Base-by-base conservation (phyloP, 2,113 vertebrate species). In the Gallinago jamesoni region DNA sequence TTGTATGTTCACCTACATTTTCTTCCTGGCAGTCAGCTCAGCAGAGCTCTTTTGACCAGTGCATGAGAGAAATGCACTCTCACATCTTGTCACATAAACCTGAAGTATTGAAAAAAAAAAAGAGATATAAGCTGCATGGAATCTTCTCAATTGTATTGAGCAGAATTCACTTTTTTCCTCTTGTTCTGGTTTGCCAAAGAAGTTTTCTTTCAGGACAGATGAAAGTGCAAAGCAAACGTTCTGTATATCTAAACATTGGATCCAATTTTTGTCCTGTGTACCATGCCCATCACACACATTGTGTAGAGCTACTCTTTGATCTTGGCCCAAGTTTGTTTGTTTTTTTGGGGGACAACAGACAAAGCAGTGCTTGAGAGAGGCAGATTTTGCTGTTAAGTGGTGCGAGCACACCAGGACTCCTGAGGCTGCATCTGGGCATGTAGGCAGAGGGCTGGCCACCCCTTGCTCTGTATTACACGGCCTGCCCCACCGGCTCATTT, bases 131-230 rank as follows among this genome's bases (percentile, higher is more conserved):
- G 23, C 28, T n/a, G 3, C 9, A 45, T 14, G 25, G 39, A 67
- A 55, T 62, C 31, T 80, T 93, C 43, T 10, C 3, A 24, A 24
- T 2, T 52, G 10, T 33, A 24, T 5, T 89, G 17, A 83, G 37
- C 57, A 75, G 72, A 55, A 69, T 13, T 85, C 6, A 33, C 6
- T 53, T 50, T 55, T 66, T 24, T 47, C 14, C 20, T 97, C 90
- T 97, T 94, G 63, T 90, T 95, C 33, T 94, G 56, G 59, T 97
- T 97, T 98, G 88, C 97, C 89, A 92, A 76, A 93, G 84, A 96
- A 97, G 84, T 82, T 97, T 96, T 95, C 91, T 97, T 96, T 97
- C 89, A 92, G 68, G 25, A 43, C 24, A 96, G 97, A 98, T 90
- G 93, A 97, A 96, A 97, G 27, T 67, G 84, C 39, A 91, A 84